Base-by-base conservation (phyloP, 2,888 invertebrate genomes). In the Cepaea hortensis region DNA sequence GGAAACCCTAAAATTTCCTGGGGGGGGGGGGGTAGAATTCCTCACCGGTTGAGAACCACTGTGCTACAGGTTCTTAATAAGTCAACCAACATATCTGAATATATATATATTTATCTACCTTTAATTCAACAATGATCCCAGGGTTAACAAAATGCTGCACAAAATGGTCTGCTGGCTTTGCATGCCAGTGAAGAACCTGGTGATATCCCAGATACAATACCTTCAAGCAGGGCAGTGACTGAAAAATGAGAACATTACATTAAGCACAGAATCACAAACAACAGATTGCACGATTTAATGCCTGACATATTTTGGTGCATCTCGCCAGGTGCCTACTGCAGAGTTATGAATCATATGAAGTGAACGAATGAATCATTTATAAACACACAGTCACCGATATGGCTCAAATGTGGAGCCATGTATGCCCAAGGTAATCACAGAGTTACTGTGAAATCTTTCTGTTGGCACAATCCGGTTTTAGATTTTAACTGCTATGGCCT, bases 121-220 rank as follows among this genome's bases (percentile, higher is more conserved):
- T 55, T 77, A 77, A n/a, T n/a, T 77, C 55, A 11, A 77, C 55
- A 61, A 77, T 61, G 13, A 77, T 77, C 9, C 77, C 35, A 55
- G 77, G 55, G n/a, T 18, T 77, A n/a, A 55, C 61, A 13, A 77
- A 61, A 50, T 77, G 55, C 7, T 77, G 77, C 77, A 77, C 77
- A 50, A 77, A 15, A 61, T 77, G 77, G 6, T 50, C 6, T 2
- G 76, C 13, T 15, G 23, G 6, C 6, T 18, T 48, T 11, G n/a
- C 55, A 7, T n/a, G 50, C 15, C n/a, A 7, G n/a, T n/a, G 5
- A 5, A 5, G 55, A 55, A 55, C 3, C 6, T 18, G 50, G 3
- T n/a, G 6, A n/a, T 61, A 9, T 55, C 77, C 77, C 3, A 55
- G 4, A 46, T 13, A 55, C 3, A 55, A 55, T n/a, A 55, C 77